Base-by-base conservation (phyloP, 2,113 vertebrate species). In the Micromys minutus region DNA sequence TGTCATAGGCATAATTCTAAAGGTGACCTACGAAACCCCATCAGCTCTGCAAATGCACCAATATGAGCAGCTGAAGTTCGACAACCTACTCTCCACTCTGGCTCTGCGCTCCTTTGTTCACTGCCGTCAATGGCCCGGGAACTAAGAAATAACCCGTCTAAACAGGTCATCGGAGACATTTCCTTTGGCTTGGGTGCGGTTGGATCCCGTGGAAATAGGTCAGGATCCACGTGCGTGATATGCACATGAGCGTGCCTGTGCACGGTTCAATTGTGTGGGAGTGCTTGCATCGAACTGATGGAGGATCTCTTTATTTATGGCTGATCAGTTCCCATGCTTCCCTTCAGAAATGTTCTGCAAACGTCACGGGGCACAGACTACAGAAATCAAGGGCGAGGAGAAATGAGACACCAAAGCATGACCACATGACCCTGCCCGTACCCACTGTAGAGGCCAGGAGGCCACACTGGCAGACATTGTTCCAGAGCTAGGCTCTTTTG, bases 1-100 rank as follows among this genome's bases (percentile, higher is more conserved):
- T 99, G 99, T 99, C 99, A 99, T 99, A 99, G 98, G 98, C 99
- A 99, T 99, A 99, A 99, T 98, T 98, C 98, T 99, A 99, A 99
- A 99, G 99, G 99, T 99, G 99, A 99, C 99, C 99, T 99, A 98
- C 94, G 98, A 99, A 99, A 98, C 98, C 98, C 98, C 98, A 94
- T 98, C 98, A 98, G 98, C 98, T 98, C 98, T 98, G 98, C 98
- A 98, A 99, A 98, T 98, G 98, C 98, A 98, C 98, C 98, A 98
- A 98, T 97, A 96, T 67, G 98, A 98, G 98, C 98, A 98, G 98
- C 98, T 98, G 96, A 96, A 97, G 97, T 95, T 97, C 90, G 26
- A 98, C 98, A 98, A n/a, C 98, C 98, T 98, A 98, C 98, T 96
- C 98, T 98, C 98, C 97, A 97, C 89, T 97, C 94, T 97, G 98